Base-by-base conservation (phyloP, 2,113 vertebrate genomes). In the Sinocyclocheilus anophthalmus region DNA sequence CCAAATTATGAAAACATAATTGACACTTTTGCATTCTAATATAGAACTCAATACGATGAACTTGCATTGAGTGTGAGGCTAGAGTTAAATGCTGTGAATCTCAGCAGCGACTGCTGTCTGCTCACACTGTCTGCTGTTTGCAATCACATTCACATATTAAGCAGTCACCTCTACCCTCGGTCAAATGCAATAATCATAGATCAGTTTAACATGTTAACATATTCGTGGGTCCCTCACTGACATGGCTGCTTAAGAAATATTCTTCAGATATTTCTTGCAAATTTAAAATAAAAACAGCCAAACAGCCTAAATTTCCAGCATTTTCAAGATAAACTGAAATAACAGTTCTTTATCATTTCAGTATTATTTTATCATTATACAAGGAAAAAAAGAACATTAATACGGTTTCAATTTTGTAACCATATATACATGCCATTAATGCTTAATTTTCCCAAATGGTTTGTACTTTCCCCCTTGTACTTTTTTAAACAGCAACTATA, bases 111-210 rank as follows among this genome's bases (percentile, higher is more conserved):
- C 26, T 59, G 6, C 67, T 20, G 67, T 73, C 26, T 22, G 20
- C 67, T 84, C 69, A 59, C 65, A 39, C 50, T 84, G 81, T 69
- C 67, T 70, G 69, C 67, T 20, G 69, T 57, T 73, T 57, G 81
- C 81, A 84, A 73, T 84, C 81, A 84, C 81, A 83, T 73, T 57
- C 67, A 69, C 81, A 84, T 59, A 5, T 82, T 53, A 53, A 50
- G 26, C 61, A 70, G 80, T 70, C 80, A 50, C 45, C 26, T 53
- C 63, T 24, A 53, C 26, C 50, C 81, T 73, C 81, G 73, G 59
- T 73, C 81, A 84, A 30, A 70, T 12, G 33, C 59, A 26, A 73
- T 73, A 73, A 73, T 84, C 81, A 73, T 39, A 83, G 7, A 24
- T 55, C 30, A 1, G 26, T 82, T 83, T 59, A 84, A 55, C 45